phyloP scores from a whole-genome alignment of 2,888 invertebrate species.

The Rotaria macrura region DNA sequence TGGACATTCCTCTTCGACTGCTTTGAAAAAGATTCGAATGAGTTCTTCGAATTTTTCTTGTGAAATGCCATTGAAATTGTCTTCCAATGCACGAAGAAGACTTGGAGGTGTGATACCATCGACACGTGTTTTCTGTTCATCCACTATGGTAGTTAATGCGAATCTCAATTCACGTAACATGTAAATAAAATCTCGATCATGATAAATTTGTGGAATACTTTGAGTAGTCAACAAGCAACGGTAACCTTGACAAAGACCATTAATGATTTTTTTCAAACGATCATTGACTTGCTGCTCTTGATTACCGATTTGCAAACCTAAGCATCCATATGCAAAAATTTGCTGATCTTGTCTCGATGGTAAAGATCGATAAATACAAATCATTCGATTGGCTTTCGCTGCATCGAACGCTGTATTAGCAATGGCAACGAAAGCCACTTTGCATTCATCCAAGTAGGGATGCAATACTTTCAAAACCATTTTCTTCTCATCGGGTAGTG shows the following conservation, averaged over 20 bases:
- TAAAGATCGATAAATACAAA: background rate
- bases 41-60: background rate
- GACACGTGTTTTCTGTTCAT: background rate
- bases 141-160: background rate
- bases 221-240: background rate
- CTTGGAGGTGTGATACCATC: background rate
- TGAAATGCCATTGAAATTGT: background rate
- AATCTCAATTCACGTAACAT: background rate
- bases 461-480: slow-evolving; percentile 13
- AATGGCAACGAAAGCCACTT: background rate
- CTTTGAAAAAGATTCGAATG: background rate
- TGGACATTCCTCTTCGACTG: background rate
- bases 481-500: background rate
- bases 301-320: background rate
- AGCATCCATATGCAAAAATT: background rate
- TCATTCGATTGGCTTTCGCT: background rate
- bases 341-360: background rate
- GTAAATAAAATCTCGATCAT: slow-evolving; percentile 21
- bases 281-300: background rate
- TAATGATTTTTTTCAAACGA: background rate
- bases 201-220: background rate
- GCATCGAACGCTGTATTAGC: background rate
- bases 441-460: slow-evolving; percentile 3
- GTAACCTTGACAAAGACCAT: background rate
- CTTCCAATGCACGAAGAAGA: background rate